A percentile compares a stretch with the other conserved stretches of the same genome.
Conservation (phyloP, 2,113 vertebrate species). For the Centrocercus urophasianus region DNA sequence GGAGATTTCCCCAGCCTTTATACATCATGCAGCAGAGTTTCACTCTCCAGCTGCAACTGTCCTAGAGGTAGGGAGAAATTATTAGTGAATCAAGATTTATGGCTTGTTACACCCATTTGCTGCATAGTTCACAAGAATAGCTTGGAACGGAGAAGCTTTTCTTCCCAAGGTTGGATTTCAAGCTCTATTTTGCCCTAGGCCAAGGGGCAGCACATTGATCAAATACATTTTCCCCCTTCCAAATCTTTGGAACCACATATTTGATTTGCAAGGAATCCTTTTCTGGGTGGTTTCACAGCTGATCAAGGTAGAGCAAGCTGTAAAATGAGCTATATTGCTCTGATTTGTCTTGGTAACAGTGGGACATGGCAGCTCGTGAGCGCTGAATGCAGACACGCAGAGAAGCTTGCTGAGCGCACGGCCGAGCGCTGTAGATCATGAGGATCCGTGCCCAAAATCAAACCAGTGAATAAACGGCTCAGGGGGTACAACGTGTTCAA, state of each 20-base stretch:
- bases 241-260: fast-evolving
- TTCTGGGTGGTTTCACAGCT: background rate
- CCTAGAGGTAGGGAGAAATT: background rate
- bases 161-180: background rate
- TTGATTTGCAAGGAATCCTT: background rate
- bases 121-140: background rate
- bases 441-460: background rate
- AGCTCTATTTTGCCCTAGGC: fast-evolving
- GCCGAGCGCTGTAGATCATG: background rate
- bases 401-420: background rate
- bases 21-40: background rate
- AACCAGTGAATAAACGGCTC: background rate
- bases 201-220: fast-evolving
- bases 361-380: fast-evolving
- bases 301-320: background rate
- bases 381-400: background rate
- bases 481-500: fast-evolving
- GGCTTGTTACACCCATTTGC: fast-evolving
- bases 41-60: background rate
- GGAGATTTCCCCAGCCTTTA: background rate
- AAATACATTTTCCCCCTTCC: fast-evolving
- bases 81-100: background rate
- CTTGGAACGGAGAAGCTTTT: background rate
- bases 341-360: constrained; percentile 4
- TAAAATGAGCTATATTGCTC: background rate